Base-by-base conservation (phyloP, 2,113 vertebrate genomes). In the Peromyscus polionotus region DNA sequence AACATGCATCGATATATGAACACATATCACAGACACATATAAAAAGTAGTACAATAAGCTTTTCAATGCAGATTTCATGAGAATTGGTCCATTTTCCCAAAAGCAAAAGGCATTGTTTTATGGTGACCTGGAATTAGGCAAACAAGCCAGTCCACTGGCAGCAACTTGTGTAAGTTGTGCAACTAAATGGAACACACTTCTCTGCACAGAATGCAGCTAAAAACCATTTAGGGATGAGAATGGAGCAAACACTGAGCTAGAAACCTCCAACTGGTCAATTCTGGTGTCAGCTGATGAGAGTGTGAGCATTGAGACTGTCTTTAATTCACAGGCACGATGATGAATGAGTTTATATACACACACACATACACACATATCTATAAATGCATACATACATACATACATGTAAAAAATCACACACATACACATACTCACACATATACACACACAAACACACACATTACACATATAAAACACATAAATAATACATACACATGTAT, bases 41-140 rank as follows among this genome's bases (percentile, higher is more conserved):
- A 13, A 51, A 81, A 86, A 68, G 48, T 36, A 61, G 22, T 54
- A 83, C 20, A 59, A 8, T 61, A 61, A 39, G 22, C 3, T 26
- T 83, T 85, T 48, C 42, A 48, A 7, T 11, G 19, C 72, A 92
- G 54, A 75, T 63, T 61, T 73, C 26, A 63, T 59, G 28, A 26
- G 2, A 90, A 76, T 42, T 81, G 89, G 5, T 76, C 81, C 80
- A 7, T 94, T 96, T 95, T 61, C 88, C 65, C 16, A 61, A 91
- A 94, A 93, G 67, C 33, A 76, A 91, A 91, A 83, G 63, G 13
- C 39, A 89, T 24, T 80, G 33, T 65, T 95, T 95, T 65, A 67
- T 54, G 31, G 39, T 75, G 24, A 93, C 31, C 31, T 92, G 19
- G 88, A 93, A 80, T 63, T 24, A 20, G 88, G 45, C 31, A 95